Base-by-base conservation (phyloP, 2,888 invertebrate genomes). In the Lithosia quadra region DNA sequence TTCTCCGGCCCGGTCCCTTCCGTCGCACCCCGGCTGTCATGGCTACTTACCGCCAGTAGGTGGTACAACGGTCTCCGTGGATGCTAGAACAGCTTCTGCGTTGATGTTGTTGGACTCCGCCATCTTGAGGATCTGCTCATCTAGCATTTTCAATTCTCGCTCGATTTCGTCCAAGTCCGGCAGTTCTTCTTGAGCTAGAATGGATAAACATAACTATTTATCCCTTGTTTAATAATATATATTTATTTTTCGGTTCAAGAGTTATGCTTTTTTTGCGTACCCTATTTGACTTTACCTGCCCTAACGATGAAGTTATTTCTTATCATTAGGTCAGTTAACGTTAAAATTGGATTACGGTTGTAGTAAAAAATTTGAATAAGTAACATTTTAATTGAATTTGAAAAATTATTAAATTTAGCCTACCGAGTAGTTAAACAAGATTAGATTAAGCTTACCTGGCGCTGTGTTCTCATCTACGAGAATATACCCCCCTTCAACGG, bases 81-180 rank as follows among this genome's bases (percentile, higher is more conserved):
- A 92, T 0, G 91, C 92, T 0, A 94, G 82, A 0, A 93, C 89
- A 0, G 91, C 89, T 5, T 86, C 80, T 0, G 92, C 86, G 24
- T 94, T 84, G 0, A 94, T 93, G 69, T 94, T 94, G 76, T 94
- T 94, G 0, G 85, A 84, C 43, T 92, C 84, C 4, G 94, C 94
- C 91, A 94, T 93, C 69, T 88, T 84, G 0, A 92, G 82, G 63
- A 95, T 95, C 76, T 95, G 92, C 36, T 94, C 94, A 49, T 95
- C 95, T n/a, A 95, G 72, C 92, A 92, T 92, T 70, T 86, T 86
- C 4, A 95, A 75, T 63, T 95, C 95, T 0, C 92, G 89, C 63
- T 95, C 95, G 3, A 95, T 95, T 76, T 89, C 93, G 57, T 95
- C 95, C 71, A 95, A 73, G 65, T 95, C 95, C 0, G 93, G 88